phyloP scores from a whole-genome alignment of 2,113 vertebrate genomes.

The Azemiops feae region DNA sequence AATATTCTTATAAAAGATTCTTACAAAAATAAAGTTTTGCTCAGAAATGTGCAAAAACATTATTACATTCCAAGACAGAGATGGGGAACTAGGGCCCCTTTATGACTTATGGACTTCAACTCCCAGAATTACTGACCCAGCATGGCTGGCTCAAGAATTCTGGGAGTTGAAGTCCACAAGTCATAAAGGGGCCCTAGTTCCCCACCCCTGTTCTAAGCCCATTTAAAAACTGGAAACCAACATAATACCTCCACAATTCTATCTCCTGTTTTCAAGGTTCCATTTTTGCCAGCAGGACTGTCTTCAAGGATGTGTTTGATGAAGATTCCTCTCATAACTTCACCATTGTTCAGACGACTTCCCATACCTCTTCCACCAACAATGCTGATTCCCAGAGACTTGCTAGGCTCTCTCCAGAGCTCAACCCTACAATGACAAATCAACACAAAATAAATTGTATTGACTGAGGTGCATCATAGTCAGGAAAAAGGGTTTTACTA shows the following conservation, averaged over 20 bases:
- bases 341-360: slow-evolving; percentile 91
- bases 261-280: slow-evolving; percentile 93
- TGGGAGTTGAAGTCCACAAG: not conserved
- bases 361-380: slow-evolving; percentile 97
- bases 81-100: not conserved
- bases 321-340: slow-evolving; percentile 98
- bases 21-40: not conserved
- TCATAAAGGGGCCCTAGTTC: not conserved
- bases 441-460: not conserved
- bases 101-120: not conserved
- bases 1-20: not conserved
- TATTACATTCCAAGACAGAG: not conserved
- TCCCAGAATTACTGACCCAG: not conserved
- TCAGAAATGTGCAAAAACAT: not conserved
- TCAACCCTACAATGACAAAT: slow-evolving; percentile 79
- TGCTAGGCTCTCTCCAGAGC: slow-evolving; percentile 88
- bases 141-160: too few species aligned
- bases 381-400: slow-evolving; percentile 96
- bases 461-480: not conserved
- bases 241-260: slow-evolving; percentile 88
- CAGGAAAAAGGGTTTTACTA: not conserved
- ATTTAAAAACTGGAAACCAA: not conserved
- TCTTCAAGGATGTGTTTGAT: slow-evolving; percentile 97
- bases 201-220: not conserved
- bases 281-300: slow-evolving; percentile 91